Base-by-base conservation (phyloP, 1,140 invertebrate species). In the Physella acuta region DNA sequence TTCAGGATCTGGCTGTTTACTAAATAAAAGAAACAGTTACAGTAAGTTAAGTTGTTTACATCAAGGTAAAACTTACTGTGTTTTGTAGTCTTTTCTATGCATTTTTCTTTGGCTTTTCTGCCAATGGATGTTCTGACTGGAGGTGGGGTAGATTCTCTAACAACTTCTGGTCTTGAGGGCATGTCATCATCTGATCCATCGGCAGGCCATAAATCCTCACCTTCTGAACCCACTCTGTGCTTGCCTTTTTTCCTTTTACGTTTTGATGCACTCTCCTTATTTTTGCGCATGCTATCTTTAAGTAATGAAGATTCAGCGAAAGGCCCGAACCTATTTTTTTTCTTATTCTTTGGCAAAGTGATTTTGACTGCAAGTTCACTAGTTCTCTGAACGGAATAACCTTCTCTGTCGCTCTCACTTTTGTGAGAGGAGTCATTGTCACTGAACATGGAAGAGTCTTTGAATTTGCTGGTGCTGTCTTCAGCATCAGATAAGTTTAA, bases 101-200 rank as follows among this genome's bases (percentile, higher is more conserved):
- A 72, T 53, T 70, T 73, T 11, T 79, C 78, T 70, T 81, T 81
- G 34, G 78, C 78, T 65, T 71, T 79, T 30, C 81, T 62, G 3
- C 76, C 73, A 34, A 79, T 75, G n/a, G 73, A 53, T 53, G 75
- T 73, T 53, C 80, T 65, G 8, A 59, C 58, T 34, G 76, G 75
- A 20, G 71, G 71, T 20, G 71, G 71, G 30, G 71, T 72, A 24
- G 67, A 37, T 44, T 70, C 62, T 24, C 62, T 39, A 3, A 51
- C 5, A 24, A 31, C 30, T n/a, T 33, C 30, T 1, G 67, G 58
- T n/a, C 64, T 56, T 24, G 26, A 11, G 20, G 16, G 3, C 26
- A 11, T 49, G 17, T 63, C 67, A 37, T 62, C 70, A 28, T 55
- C 71, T 4, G 30, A 51, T 51, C 26, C 44, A 26, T 39, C 31